A percentile compares a stretch with the other conserved stretches of the same genome.
Evolutionary conservation across 2,113 vertebrate species (phyloP).

Genomic region (Mystacornis crossleyi): DNA sequence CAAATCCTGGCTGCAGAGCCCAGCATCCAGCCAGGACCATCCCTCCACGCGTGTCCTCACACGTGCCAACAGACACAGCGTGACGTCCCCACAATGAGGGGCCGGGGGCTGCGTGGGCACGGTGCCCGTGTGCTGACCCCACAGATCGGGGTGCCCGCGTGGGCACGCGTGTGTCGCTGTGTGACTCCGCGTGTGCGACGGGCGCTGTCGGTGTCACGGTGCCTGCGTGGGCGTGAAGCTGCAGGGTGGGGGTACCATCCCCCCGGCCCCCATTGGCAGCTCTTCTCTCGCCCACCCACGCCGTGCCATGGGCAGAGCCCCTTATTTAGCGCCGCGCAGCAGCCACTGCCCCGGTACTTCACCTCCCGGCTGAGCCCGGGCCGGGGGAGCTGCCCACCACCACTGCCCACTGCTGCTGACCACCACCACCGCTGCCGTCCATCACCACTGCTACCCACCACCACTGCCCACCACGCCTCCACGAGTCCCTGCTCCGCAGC

Average conservation of each 20-base stretch:
- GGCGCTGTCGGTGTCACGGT: background rate
- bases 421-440: background rate
- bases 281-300: conserved; percentile 38
- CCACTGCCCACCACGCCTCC: background rate
- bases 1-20: background rate
- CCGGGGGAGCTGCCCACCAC: background rate
- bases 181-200: background rate
- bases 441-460: background rate
- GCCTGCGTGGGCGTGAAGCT: conserved; percentile 25
- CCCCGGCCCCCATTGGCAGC: conserved; percentile 44
- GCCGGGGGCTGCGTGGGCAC: background rate
- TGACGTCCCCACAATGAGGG: background rate
- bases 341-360: background rate
- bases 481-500: background rate
- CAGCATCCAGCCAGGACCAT: background rate
- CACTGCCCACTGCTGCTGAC: rapidly evolving
- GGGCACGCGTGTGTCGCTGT: background rate
- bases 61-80: rapidly evolving
- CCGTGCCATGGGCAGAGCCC: conserved; percentile 28
- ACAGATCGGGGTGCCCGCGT: background rate
- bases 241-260: background rate
- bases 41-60: rapidly evolving
- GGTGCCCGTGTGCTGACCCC: background rate
- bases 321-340: background rate
- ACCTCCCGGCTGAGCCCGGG: background rate